Base-by-base conservation (phyloP, 2,113 vertebrate genomes). In the Neodon shergylaensis region DNA sequence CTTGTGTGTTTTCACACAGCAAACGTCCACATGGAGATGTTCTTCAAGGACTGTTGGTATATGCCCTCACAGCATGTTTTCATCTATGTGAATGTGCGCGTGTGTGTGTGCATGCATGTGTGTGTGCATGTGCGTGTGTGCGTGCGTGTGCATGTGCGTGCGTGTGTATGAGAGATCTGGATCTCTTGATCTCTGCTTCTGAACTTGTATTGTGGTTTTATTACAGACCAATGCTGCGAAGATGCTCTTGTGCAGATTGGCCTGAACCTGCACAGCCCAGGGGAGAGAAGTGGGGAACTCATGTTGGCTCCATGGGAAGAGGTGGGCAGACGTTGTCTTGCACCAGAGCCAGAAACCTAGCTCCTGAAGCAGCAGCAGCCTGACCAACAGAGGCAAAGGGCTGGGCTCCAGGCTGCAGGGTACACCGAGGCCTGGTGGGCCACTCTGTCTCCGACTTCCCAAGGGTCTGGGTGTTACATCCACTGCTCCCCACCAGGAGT, bases 251-350 rank as follows among this genome's bases (percentile, higher is more conserved):
- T 2, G 16, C 86, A 95, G 97, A 97, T 97, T 95, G 95, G 97
- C 95, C 97, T 88, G 90, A 94, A 97, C 97, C 97, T 98, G 97
- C 96, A 96, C 94, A 87, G 97, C 96, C 95, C 88, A 97, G 85
- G 97, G 97, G 96, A 97, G 95, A 93, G 92, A 96, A 84, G 86
- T 66, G 8, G 92, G 82, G 79, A 90, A n/a, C 81, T 33, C 17
- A 90, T 68, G 87, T 24, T 93, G 90, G 95, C 92, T 96, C 77
- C 81, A 22, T 42, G 76, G 88, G 68, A 96, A 94, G 74, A 79
- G 88, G 96, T 95, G 85, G 94, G 94, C 78, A 95, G 85, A 70
- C 42, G 76, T 90, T 28, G 49, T 73, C 88, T 94, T 96, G 68
- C 85, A 66, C 49, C 61, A 87, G 76, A 42, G 63, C 58, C 88